Evolutionary conservation across 2,113 vertebrate genomes (phyloP).

Genomic region (Hippocampus zosterae): DNA sequence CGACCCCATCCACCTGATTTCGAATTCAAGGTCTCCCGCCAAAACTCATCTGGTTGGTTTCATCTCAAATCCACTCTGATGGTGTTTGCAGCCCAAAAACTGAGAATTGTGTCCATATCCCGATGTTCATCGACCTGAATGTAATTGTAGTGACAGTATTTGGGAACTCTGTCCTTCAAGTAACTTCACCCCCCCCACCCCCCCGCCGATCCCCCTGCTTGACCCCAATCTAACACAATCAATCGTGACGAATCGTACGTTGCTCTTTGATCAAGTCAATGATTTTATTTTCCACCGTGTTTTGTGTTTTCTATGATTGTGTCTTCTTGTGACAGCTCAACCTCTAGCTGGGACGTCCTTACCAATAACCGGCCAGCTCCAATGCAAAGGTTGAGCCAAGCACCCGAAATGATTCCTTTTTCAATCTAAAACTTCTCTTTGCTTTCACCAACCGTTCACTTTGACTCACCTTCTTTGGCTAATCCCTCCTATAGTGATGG

Average conservation of each 20-base stretch:
- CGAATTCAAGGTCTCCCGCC: too few relatives aligned
- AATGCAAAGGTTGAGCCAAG: constrained; percentile 61
- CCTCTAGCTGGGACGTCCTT: constrained; percentile 77
- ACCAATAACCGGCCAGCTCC: constrained; percentile 64
- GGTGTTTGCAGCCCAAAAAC: too few relatives aligned
- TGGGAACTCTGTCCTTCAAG: constrained; percentile 25
- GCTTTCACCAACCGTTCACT: constrained; percentile 20
- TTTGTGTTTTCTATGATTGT: constrained; percentile 47
- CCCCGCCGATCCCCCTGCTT: neutral
- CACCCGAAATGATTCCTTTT: constrained; percentile 38
- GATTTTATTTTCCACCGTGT: neutral
- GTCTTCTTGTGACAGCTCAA: constrained; percentile 66
- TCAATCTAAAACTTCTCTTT: constrained; percentile 25
- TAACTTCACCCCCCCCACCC: neutral
- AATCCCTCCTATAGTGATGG: neutral
- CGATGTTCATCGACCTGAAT: too few relatives aligned
- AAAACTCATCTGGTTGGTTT: too few relatives aligned
- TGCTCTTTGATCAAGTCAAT: constrained; percentile 22
- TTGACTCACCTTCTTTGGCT: constrained; percentile 1
- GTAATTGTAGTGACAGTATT: constrained; percentile 1
- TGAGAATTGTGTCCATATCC: too few relatives aligned
- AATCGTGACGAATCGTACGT: neutral
- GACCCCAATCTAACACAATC: neutral
- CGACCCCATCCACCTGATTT: too few relatives aligned
- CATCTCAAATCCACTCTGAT: too few relatives aligned